phyloP scores from a whole-genome alignment of 1,140 invertebrate species.

The Acyrthosiphon pisum region DNA sequence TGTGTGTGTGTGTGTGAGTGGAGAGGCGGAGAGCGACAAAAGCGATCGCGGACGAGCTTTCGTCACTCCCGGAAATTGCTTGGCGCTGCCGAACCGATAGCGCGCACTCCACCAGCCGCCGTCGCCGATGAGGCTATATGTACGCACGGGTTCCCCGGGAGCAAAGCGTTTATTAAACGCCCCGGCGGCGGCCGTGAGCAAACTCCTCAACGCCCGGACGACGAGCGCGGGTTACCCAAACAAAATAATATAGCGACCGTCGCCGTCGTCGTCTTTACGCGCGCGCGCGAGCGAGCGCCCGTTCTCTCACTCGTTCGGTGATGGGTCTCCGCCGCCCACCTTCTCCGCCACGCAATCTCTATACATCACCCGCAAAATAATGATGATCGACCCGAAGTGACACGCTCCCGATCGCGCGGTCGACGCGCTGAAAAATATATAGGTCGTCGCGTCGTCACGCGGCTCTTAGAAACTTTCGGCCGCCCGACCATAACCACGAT shows the following conservation, averaged over 20 bases:
- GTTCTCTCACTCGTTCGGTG: background rate
- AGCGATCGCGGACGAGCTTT: slow-evolving; percentile 33
- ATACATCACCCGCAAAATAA: background rate
- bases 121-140: background rate
- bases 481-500: background rate
- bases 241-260: slow-evolving; percentile 6
- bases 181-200: background rate
- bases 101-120: background rate
- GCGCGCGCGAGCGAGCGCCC: background rate
- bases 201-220: background rate
- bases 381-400: background rate
- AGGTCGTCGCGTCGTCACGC: background rate
- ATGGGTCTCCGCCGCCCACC: background rate
- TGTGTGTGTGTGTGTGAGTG: background rate
- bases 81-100: slow-evolving; percentile 50
- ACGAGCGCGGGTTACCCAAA: slow-evolving; percentile 24
- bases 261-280: background rate
- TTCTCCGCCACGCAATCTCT: background rate
- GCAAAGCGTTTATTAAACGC: slow-evolving; percentile 53
- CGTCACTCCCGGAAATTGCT: slow-evolving; percentile 52
- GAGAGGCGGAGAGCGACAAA: background rate
- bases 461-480: background rate
- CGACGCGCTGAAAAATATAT: too few relatives aligned
- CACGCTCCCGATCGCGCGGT: background rate
- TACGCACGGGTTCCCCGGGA: background rate